Evolutionary conservation across 2,797 vertebrate genomes (phyloP), one percentile per base, ranked within the genome.

Genomic region (Enteromius treurensis): DNA sequence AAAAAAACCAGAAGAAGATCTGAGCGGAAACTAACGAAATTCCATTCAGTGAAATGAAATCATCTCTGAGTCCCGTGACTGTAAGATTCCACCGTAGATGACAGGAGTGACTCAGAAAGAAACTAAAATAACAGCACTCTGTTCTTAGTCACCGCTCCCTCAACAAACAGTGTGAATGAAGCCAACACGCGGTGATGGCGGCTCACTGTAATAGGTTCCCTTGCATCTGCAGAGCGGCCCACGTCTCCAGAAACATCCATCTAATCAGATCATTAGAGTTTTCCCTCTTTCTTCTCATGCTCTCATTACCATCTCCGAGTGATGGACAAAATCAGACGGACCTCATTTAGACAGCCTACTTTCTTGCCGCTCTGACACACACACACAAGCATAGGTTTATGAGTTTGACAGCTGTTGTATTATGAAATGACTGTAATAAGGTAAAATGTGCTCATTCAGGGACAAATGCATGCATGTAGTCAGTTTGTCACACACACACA

Each of bases 251-350:
- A 80, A 80, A 69, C 49, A 53, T 80, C 78, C 78, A 55, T 40
- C 77, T 68, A 69, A 69, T 80, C 78, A 80, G 47, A 80, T 40
- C 78, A 80, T 67, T 80, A 69, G 29, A 34, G 32, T 37, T 79
- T 3, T 26, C 29, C 9, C 40, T 68, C 77, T 40, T 32, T 69
- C 32, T 67, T 67, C 64, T 51, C 19, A 1, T 17, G 26, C 17
- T 40, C 64, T 69, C 78, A 79, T 42, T 80, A 69, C 1, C 7
- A 23, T 49, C n/a, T 4, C 55, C 6, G 40, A 29, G 77, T 65
- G 77, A 79, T 2, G 6, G 42, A 62, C 37, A 65, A 60, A 78
- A 78, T 78, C 58, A 34, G 40, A 78, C 37, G 26, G 60, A 65
- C 60, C 26, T 32, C 26, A 47, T 78, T 78, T 49, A 34, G 42